These are phyloP conservation scores for Tachysurus vachellii DNA, from an alignment of 2,113 vertebrate species.

Conservation along the genomic window DNA sequence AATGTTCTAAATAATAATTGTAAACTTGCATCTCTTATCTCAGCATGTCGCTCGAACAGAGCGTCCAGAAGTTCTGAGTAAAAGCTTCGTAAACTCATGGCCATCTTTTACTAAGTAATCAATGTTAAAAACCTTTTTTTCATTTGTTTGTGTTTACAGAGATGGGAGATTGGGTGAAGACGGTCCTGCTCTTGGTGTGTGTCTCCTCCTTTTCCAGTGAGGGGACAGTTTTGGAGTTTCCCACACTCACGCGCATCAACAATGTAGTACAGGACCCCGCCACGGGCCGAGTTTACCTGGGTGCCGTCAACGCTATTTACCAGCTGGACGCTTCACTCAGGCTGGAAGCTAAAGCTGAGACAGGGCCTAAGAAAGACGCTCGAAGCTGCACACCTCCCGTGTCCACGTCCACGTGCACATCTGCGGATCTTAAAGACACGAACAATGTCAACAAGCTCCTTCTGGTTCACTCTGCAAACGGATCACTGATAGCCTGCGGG, in stretches of 20 bases:
- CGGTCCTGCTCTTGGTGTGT: slow-evolving; percentile 60
- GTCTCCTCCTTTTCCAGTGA: slow-evolving; percentile 50
- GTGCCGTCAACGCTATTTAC: slow-evolving; percentile 84
- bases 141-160: slow-evolving; percentile 57
- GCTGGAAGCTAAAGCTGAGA: slow-evolving; percentile 63
- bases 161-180: slow-evolving; percentile 72
- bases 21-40: neutral
- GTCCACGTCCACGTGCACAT: slow-evolving; percentile 67
- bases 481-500: slow-evolving; percentile 84
- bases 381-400: slow-evolving; percentile 90
- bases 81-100: neutral
- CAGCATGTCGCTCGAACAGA: neutral
- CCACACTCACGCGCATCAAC: slow-evolving; percentile 79
- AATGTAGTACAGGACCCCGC: slow-evolving; percentile 78
- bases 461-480: slow-evolving; percentile 73
- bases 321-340: slow-evolving; percentile 79
- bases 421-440: slow-evolving; percentile 73
- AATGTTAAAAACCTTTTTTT: slow-evolving; percentile 14
- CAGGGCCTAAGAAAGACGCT: slow-evolving; percentile 80
- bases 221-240: slow-evolving; percentile 42
- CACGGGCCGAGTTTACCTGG: slow-evolving; percentile 85
- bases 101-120: neutral
- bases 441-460: slow-evolving; percentile 91
- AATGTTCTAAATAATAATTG: neutral
- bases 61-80: neutral